Evolutionary conservation across 1,140 invertebrate genomes (phyloP).

Genomic region (Ips nitidus): DNA sequence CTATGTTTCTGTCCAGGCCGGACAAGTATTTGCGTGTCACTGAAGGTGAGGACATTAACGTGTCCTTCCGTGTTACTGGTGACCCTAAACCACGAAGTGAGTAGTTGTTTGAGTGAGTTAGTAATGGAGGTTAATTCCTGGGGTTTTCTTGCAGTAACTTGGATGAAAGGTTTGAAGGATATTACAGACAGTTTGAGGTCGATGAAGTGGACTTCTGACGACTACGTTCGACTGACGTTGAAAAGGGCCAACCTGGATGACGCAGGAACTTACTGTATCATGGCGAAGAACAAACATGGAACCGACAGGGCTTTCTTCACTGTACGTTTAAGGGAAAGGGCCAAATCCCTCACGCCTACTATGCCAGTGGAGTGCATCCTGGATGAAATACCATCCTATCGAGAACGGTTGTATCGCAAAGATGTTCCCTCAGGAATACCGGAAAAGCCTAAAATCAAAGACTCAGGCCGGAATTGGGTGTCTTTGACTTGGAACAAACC

Average conservation of each 20-base stretch:
- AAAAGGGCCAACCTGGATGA: conserved; percentile 83
- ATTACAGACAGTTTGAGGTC: conserved; percentile 76
- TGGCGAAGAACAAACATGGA: conserved; percentile 89
- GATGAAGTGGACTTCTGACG: conserved; percentile 79
- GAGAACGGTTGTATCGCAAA: conserved; percentile 59
- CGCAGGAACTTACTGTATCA: conserved; percentile 90
- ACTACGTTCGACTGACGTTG: conserved; percentile 83
- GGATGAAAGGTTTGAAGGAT: conserved; percentile 83
- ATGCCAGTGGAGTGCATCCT: conserved; percentile 53
- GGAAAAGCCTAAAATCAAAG: conserved; percentile 70
- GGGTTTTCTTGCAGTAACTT: conserved; percentile 64
- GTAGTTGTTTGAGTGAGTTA: conserved; percentile 35
- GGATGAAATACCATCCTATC: conserved; percentile 52
- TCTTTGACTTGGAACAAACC: conserved; percentile 82
- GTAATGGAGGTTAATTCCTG: conserved; percentile 12
- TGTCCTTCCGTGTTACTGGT: conserved; percentile 77
- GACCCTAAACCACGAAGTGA: conserved; percentile 81
- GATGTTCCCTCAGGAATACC: conserved; percentile 77
- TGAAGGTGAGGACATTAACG: conserved; percentile 74
- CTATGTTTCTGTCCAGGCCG: conserved; percentile 75
- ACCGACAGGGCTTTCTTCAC: conserved; percentile 83
- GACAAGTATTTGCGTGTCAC: conserved; percentile 72
- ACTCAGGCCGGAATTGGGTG: conserved; percentile 78
- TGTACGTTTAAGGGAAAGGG: conserved; percentile 69
- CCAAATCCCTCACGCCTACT: conserved; percentile 66